Evolutionary conservation across 2,888 invertebrate species (phyloP), one percentile per base, ranked within the genome.

Genomic region (Diadegma fenestrale): DNA sequence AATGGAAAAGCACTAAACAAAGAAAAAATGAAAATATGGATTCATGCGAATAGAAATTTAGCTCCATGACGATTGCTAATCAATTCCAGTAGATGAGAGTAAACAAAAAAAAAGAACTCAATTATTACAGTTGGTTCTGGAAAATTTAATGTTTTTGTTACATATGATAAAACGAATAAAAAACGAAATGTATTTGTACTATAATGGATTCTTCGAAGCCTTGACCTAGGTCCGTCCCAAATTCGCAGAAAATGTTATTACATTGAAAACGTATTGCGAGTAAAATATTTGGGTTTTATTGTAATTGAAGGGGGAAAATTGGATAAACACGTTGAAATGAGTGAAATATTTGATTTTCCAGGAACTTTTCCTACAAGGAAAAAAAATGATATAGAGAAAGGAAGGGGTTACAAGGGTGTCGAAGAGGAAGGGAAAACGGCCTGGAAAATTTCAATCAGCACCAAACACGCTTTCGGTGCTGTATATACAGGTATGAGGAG

Each of bases 401-500:
- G 26, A 26, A 26, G 14, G 26, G 58, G 37, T 37, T 37, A 30
- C 33, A 37, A 54, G 80, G 30, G 69, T 26, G 51, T 17, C 43
- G 45, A 71, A 45, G 61, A 30, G n/a, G 17, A 63, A 48, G 63
- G 17, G 51, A 37, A 26, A 54, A 41, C 51, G 78, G 63, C 64
- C 61, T 73, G 81, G 68, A 78, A 80, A 81, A 68, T 81, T 72
- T 84, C 63, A 77, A 84, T 84, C 69, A 76, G 64, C 71, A 68
- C 61, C 58, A 30, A 63, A 77, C 45, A 51, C 63, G 51, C 54
- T 81, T 33, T 22, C 45, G 17, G 41, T 17, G 66, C 64, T 73
- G 43, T 41, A 58, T 51, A 58, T 58, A 58, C 26, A 26, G 43
- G 17, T 6, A 51, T 58, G 72, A 45, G 33, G 68, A 84, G 73